Evolutionary conservation across 2,113 vertebrate species (phyloP).

Genomic region (Rhagologus leucostigma): DNA sequence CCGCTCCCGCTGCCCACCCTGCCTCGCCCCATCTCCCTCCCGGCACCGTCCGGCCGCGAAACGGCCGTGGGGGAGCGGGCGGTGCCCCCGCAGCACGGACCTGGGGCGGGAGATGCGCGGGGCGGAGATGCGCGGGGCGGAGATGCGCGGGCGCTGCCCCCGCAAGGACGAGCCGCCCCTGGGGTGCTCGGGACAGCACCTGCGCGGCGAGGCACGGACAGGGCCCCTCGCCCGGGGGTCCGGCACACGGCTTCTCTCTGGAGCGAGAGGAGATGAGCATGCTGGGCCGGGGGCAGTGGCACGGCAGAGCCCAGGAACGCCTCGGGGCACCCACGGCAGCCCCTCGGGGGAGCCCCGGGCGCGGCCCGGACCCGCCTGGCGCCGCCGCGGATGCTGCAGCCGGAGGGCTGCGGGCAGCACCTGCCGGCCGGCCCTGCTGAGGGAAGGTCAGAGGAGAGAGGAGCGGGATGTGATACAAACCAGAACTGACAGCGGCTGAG

Average conservation of each 20-base stretch:
- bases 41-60: neutral
- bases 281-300: fast-evolving
- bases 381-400: neutral
- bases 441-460: neutral
- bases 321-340: neutral
- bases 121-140: no score
- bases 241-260: neutral
- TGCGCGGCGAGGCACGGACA: neutral
- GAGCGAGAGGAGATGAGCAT: fast-evolving
- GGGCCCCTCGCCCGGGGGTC: fast-evolving
- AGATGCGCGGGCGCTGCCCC: neutral
- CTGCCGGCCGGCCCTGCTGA: neutral
- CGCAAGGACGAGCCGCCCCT: neutral
- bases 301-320: fast-evolving
- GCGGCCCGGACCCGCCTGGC: neutral
- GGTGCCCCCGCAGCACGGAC: neutral
- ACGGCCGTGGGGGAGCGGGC: neutral
- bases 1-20: neutral
- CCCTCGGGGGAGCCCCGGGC: neutral
- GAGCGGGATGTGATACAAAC: neutral
- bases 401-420: neutral
- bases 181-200: neutral
- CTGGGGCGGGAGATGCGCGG: neutral
- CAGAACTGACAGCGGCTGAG: neutral
- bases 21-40: neutral